A percentile compares a stretch with the other conserved stretches of the same genome.
Evolutionary conservation across 1,140 invertebrate genomes (phyloP).

Genomic region (Ips nitidus): DNA sequence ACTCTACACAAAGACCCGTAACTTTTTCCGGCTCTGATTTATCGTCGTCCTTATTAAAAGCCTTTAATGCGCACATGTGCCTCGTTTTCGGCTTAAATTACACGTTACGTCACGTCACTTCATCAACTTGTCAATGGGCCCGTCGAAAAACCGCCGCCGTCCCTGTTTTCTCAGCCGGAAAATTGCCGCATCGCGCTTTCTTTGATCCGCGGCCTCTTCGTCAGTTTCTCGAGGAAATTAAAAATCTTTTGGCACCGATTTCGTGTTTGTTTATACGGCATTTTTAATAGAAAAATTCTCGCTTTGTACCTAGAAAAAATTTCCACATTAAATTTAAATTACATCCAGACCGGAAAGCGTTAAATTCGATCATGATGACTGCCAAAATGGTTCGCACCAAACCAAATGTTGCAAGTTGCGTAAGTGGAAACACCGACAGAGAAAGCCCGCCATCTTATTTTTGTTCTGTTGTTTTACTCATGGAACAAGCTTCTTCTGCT

Average conservation of each 20-base stretch:
- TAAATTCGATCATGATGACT: too few relatives aligned
- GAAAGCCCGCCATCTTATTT: too few relatives aligned
- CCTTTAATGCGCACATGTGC: slow-evolving; percentile 12
- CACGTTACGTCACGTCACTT: slow-evolving; percentile 14
- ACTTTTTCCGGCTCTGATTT: slow-evolving; percentile 9
- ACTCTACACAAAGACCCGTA: slow-evolving; percentile 8
- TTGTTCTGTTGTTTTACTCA: too few relatives aligned
- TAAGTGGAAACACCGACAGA: too few relatives aligned
- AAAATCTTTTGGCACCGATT: neutral
- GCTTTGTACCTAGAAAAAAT: too few relatives aligned
- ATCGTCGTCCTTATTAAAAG: slow-evolving; percentile 2
- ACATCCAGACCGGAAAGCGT: too few relatives aligned
- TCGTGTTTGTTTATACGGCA: too few relatives aligned
- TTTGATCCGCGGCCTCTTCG: slow-evolving; percentile 9
- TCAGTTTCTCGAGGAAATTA: slow-evolving; percentile 3
- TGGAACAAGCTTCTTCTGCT: too few relatives aligned
- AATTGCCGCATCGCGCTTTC: slow-evolving; percentile 2
- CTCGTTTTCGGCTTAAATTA: slow-evolving; percentile 14
- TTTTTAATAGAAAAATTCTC: too few relatives aligned
- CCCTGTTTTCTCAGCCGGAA: slow-evolving; percentile 11
- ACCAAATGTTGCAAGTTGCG: too few relatives aligned
- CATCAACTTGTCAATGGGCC: slow-evolving; percentile 14
- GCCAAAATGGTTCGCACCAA: too few relatives aligned
- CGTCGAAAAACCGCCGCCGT: slow-evolving; percentile 6
- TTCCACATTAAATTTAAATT: too few relatives aligned